Evolutionary conservation across 2,113 vertebrate species (phyloP), one percentile per base, ranked within the genome.

Genomic region (Sinocyclocheilus anophthalmus): DNA sequence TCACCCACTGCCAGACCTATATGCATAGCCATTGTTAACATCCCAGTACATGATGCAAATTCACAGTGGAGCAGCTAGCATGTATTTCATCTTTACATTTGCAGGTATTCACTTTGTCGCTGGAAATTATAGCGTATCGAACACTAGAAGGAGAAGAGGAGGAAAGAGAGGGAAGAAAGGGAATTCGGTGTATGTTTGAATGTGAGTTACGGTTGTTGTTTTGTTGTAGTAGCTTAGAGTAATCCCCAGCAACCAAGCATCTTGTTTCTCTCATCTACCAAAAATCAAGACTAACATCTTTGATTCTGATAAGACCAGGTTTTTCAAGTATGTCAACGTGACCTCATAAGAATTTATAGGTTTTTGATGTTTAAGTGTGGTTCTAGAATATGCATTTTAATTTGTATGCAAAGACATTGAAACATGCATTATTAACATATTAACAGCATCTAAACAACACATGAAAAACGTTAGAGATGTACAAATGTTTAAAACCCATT

Each of bases 21-120:
- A 77, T 77, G 48, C 75, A 77, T 53, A 50, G 48, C 48, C 75
- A 53, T 55, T 77, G 75, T 53, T 77, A 77, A 33, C 48, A 53
- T 77, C 26, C 75, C 75, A 30, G 75, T 20, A 33, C 26, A 53
- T 33, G 24, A 53, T 77, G 24, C 48, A 77, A 77, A 77, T 77
- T 30, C 24, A 10, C 48, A 77, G 73, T 50, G n/a, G 26, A 55
- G n/a, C 24, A 33, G 26, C 48, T 26, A 75, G 48, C 24, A 30
- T 76, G 24, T 26, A 53, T 20, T 33, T 77, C 14, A 77, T 77
- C 48, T 55, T 55, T 77, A 30, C 13, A 77, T 33, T 77, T 26
- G 16, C 24, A 77, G 75, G 48, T 77, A 33, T 77, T 55, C 24
- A 53, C 24, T 20, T 55, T 18, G 24, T 53, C 9, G 14, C 26